phyloP scores from a whole-genome alignment of 2,113 vertebrate species.

The Marmota monax region DNA sequence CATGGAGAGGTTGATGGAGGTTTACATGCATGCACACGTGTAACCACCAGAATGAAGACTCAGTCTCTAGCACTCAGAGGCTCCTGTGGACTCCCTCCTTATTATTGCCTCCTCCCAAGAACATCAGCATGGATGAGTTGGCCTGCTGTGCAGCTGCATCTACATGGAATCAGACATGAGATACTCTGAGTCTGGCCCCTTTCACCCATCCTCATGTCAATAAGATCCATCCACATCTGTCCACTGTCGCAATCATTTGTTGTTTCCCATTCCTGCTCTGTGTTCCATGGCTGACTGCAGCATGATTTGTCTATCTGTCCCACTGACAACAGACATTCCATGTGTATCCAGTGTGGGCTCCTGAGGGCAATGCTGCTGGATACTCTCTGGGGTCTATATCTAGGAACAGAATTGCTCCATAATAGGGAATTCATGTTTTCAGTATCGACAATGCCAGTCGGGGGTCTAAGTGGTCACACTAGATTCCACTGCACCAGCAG shows the following conservation, averaged over 20 bases:
- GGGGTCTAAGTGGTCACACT: too few species aligned
- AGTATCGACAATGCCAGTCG: neutral
- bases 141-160: neutral
- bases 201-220: neutral
- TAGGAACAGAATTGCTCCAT: too few species aligned
- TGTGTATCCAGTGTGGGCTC: too few species aligned
- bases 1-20: too few species aligned
- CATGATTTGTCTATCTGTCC: too few species aligned
- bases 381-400: too few species aligned
- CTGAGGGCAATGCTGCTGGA: too few species aligned
- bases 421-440: neutral
- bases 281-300: too few species aligned
- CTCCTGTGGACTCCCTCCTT: neutral
- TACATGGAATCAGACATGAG: neutral
- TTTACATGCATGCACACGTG: too few species aligned
- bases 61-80: neutral
- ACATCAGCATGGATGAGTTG: neutral
- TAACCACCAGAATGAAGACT: neutral
- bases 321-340: too few species aligned
- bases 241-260: neutral
- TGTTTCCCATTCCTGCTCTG: neutral
- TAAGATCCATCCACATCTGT: neutral
- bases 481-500: neutral
- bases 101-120: neutral
- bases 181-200: neutral